A percentile compares a stretch with the other conserved stretches of the same genome.
Conservation (phyloP, 2,113 vertebrate species). For the Cyanoliseus patagonus region DNA sequence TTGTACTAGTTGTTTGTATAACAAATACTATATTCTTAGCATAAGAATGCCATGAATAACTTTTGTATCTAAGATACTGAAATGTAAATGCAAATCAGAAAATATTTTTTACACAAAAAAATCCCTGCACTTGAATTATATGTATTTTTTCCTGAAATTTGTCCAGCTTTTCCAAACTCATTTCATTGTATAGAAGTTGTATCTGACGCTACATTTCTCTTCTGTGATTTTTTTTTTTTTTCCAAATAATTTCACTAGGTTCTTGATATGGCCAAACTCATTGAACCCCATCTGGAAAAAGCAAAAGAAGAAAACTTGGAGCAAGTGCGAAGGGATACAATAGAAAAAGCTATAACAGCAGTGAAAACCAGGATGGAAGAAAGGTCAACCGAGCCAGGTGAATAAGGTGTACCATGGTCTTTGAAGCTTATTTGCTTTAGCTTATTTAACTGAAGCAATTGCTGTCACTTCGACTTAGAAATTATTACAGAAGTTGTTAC, state of each 20-base stretch:
- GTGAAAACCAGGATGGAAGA: constrained; percentile 68
- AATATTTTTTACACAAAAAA: background rate
- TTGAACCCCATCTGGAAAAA: constrained; percentile 61
- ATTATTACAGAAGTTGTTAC: background rate
- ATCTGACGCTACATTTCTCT: background rate
- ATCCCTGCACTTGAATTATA: background rate
- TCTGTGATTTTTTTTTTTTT: background rate
- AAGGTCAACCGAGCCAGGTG: constrained; percentile 66
- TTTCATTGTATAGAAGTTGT: background rate
- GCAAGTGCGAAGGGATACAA: constrained; percentile 69
- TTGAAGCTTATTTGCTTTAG: background rate
- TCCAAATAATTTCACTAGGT: constrained; percentile 66
- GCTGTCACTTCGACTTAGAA: background rate
- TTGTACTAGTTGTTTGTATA: background rate
- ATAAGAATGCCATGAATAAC: background rate
- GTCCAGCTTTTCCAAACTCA: background rate
- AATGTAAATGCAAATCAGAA: background rate
- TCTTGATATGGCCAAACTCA: constrained; percentile 78
- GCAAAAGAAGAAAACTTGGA: constrained; percentile 60
- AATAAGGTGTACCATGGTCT: background rate
- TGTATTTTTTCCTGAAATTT: background rate
- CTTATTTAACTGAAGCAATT: background rate
- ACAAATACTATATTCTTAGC: background rate
- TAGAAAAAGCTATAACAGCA: constrained; percentile 70
- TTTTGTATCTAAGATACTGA: background rate